phyloP scores from a whole-genome alignment of 2,888 invertebrate genomes.

The Trichogramma evanescens region DNA sequence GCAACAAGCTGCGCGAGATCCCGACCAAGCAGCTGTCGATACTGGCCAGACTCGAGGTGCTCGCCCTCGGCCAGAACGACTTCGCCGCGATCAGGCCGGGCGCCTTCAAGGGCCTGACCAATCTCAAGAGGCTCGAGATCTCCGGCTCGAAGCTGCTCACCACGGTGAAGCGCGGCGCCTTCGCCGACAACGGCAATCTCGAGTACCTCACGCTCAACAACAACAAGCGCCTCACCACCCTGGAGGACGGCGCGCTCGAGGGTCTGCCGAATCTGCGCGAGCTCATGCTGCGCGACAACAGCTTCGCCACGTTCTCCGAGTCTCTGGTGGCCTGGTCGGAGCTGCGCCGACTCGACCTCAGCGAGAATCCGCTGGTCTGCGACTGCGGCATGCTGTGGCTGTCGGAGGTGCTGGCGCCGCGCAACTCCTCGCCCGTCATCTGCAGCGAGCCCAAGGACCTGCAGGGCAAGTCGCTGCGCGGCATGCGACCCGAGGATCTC shows the following conservation, averaged over 20 bases:
- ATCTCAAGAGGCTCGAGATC: constrained; percentile 69
- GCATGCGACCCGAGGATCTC: constrained; percentile 67
- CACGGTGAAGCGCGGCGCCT: constrained; percentile 69
- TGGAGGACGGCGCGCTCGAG: constrained; percentile 71
- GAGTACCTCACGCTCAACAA: constrained; percentile 69
- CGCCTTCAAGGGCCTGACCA: constrained; percentile 71
- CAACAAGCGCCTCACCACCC: constrained; percentile 65
- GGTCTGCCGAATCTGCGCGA: constrained; percentile 74
- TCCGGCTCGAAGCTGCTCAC: constrained; percentile 70
- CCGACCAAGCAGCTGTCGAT: constrained; percentile 69
- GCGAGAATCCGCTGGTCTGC: constrained; percentile 76
- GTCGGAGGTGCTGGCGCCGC: constrained; percentile 61
- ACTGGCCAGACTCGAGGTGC: constrained; percentile 68
- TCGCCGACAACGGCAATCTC: constrained; percentile 72
- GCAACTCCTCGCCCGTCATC: constrained; percentile 63
- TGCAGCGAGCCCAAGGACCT: constrained; percentile 69
- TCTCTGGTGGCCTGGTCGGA: constrained; percentile 74
- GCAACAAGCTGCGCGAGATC: constrained; percentile 66
- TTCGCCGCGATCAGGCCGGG: constrained; percentile 64
- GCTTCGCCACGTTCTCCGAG: constrained; percentile 68
- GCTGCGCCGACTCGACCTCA: constrained; percentile 66
- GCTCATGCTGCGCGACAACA: constrained; percentile 71
- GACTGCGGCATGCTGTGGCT: constrained; percentile 78
- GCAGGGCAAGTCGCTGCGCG: constrained; percentile 51
- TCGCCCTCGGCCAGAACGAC: constrained; percentile 77